Conservation (phyloP, 2,888 invertebrate genomes). For the Anodontia alba region DNA sequence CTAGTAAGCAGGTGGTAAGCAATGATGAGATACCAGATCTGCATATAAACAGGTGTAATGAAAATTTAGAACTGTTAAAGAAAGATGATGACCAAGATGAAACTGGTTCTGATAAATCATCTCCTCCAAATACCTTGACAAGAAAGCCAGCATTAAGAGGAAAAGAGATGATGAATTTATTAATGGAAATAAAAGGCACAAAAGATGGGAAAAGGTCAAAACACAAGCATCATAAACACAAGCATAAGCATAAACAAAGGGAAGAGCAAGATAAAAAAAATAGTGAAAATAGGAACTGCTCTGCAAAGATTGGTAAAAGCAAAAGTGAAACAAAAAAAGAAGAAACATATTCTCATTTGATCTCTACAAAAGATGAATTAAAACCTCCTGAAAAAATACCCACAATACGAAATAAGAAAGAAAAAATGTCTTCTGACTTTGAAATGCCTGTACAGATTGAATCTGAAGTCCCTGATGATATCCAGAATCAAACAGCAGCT, state of each 20-base stretch:
- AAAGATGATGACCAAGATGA: not conserved
- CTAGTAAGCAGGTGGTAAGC: not conserved
- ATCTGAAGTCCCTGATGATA: too few species aligned
- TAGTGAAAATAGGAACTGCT: not conserved
- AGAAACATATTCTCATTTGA: not conserved
- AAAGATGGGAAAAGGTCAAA: slow-evolving; percentile 39
- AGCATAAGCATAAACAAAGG: slow-evolving; percentile 38
- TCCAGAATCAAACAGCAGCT: too few species aligned
- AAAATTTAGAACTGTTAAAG: not conserved
- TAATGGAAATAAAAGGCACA: slow-evolving; percentile 49
- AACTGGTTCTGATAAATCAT: not conserved
- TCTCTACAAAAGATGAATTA: not conserved
- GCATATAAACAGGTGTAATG: too few species aligned
- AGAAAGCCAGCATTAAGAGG: slow-evolving; percentile 53
- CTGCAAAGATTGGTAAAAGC: not conserved
- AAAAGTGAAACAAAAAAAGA: not conserved
- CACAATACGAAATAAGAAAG: not conserved
- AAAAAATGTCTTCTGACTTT: not conserved
- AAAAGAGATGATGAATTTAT: slow-evolving; percentile 53
- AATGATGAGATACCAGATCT: not conserved
- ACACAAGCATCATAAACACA: slow-evolving; percentile 37
- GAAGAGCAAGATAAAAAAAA: not conserved
- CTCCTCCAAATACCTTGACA: not conserved
- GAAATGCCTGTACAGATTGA: not conserved
- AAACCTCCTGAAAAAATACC: not conserved